Conservation (phyloP, 2,113 vertebrate species). For the Xiphophorus couchianus region DNA sequence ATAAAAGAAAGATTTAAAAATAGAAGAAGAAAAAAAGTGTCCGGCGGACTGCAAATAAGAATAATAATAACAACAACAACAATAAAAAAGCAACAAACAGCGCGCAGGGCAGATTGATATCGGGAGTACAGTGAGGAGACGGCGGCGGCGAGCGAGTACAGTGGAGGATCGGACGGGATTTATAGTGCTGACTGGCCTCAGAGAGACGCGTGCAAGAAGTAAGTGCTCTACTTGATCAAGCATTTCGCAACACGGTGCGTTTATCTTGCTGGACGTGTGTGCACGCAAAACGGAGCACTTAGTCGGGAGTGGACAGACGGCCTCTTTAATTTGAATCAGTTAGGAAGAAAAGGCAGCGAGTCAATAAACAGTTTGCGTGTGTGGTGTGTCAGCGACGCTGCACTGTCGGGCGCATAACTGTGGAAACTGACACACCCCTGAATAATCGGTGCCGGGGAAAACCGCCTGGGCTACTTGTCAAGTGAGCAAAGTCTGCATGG, state of each 20-base stretch:
- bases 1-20: constrained; percentile 4
- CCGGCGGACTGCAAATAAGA: constrained; percentile 31
- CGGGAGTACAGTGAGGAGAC: constrained; percentile 60
- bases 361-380: background rate
- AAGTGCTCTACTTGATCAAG: constrained; percentile 63
- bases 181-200: constrained; percentile 39
- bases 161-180: constrained; percentile 48
- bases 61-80: constrained; percentile 6
- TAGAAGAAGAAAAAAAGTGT: constrained; percentile 54
- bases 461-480: constrained; percentile 46
- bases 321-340: constrained; percentile 23
- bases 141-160: constrained; percentile 33
- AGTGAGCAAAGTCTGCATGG: constrained; percentile 43
- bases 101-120: constrained; percentile 35
- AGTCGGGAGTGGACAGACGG: background rate
- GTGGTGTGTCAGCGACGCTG: constrained; percentile 7
- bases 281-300: constrained; percentile 12
- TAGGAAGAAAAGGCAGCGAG: background rate
- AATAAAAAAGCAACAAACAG: constrained; percentile 41
- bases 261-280: constrained; percentile 20
- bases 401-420: constrained; percentile 27
- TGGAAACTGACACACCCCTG: constrained; percentile 66
- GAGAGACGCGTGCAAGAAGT: constrained; percentile 61
- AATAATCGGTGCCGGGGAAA: constrained; percentile 21
- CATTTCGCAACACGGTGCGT: constrained; percentile 30